phyloP scores from a whole-genome alignment of 53 echinoderm and acorn worm species.

The Hippasteria phrygiana region DNA sequence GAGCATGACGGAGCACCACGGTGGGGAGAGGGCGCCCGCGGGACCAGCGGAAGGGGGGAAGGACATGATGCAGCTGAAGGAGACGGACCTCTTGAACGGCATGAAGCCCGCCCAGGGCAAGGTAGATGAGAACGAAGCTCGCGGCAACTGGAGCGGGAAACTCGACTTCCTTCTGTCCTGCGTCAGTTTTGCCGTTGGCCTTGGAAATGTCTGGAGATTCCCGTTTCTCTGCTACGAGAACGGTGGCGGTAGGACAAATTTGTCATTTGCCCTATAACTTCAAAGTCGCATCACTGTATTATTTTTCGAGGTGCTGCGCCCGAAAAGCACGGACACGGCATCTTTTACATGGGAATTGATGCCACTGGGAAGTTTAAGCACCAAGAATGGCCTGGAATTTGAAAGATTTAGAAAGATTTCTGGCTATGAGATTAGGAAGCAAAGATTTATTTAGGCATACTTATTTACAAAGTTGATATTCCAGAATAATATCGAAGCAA shows the following conservation, averaged over 20 bases:
- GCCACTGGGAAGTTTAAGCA: too few relatives aligned
- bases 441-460: not conserved
- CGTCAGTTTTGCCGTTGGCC: conserved; percentile 75
- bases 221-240: conserved; percentile 75
- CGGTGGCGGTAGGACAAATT: conserved; percentile 62
- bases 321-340: not conserved
- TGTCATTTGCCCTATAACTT: not conserved
- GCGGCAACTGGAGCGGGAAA: conserved; percentile 74
- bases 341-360: too few relatives aligned
- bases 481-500: not conserved
- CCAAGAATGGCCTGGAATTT: too few relatives aligned
- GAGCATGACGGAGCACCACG: conserved; percentile 4
- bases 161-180: conserved; percentile 67
- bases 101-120: not conserved
- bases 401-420: too few relatives aligned
- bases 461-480: not conserved
- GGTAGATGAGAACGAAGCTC: conserved; percentile 45
- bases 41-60: conserved; percentile 19
- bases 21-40: not conserved
- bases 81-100: not conserved
- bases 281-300: not conserved
- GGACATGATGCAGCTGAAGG: conserved; percentile 1
- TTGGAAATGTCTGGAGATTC: conserved; percentile 76
- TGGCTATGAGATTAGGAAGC: too few relatives aligned
- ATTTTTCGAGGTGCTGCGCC: not conserved